phyloP scores from a whole-genome alignment of 2,888 invertebrate species.

The Pseudanteris insignis region DNA sequence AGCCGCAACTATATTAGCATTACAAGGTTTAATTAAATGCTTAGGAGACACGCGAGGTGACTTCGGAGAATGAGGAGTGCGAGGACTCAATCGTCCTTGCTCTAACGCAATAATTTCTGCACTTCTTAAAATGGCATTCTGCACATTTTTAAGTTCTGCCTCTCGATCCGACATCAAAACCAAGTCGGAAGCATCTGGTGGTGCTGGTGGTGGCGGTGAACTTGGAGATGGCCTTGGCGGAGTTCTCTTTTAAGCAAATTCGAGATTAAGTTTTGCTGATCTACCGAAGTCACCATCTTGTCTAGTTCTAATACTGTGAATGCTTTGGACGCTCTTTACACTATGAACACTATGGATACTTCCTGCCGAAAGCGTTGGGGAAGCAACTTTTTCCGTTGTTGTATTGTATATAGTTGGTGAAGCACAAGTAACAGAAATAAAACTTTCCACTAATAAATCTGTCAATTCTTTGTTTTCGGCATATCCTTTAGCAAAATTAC shows the following conservation, averaged over 20 bases:
- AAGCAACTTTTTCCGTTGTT: slow-evolving; percentile 69
- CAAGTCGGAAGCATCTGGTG: slow-evolving; percentile 70
- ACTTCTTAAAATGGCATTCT: slow-evolving; percentile 66
- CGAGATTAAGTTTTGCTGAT: slow-evolving; percentile 67
- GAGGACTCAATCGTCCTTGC: slow-evolving; percentile 72
- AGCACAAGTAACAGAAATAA: slow-evolving; percentile 67
- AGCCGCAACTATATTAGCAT: slow-evolving; percentile 74
- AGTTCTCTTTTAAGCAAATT: slow-evolving; percentile 68
- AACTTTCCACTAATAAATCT: slow-evolving; percentile 68
- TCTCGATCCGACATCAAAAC: slow-evolving; percentile 67
- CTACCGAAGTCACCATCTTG: slow-evolving; percentile 72
- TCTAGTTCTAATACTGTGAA: slow-evolving; percentile 69
- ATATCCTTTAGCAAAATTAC: slow-evolving; percentile 71
- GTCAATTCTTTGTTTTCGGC: slow-evolving; percentile 67
- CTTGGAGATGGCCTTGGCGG: slow-evolving; percentile 71
- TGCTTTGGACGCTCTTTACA: slow-evolving; percentile 54
- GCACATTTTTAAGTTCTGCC: slow-evolving; percentile 52
- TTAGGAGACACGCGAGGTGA: slow-evolving; percentile 79
- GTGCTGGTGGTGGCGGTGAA: slow-evolving; percentile 83
- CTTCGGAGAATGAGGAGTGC: slow-evolving; percentile 74
- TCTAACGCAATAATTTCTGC: slow-evolving; percentile 64
- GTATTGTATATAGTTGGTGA: slow-evolving; percentile 70
- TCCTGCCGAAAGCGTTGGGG: slow-evolving; percentile 73
- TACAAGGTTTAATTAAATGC: slow-evolving; percentile 71
- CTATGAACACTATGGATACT: slow-evolving; percentile 60